Evolutionary conservation across 1,140 invertebrate genomes (phyloP).

Genomic region (Halictus rubicundus): DNA sequence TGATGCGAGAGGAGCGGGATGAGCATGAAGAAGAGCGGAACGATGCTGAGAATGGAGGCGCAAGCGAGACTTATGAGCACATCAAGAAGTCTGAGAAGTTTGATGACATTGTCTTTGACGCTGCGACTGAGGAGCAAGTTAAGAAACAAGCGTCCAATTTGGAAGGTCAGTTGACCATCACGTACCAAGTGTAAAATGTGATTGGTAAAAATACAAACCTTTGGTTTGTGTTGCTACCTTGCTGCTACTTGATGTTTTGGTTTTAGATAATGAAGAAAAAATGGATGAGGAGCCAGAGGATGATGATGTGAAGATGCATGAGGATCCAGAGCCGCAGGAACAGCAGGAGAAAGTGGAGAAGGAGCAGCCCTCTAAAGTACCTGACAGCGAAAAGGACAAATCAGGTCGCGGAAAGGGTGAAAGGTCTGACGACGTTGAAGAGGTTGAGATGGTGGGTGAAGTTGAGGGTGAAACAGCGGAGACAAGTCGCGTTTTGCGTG

Average conservation of each 20-base stretch:
- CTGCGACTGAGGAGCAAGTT: constrained; percentile 91
- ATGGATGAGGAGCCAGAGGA: constrained; percentile 72
- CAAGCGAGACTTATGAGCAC: constrained; percentile 91
- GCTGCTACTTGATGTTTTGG: no score
- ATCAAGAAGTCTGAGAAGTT: constrained; percentile 89
- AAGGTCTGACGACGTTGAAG: constrained; percentile 52
- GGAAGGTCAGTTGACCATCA: constrained; percentile 76
- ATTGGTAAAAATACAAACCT: no score
- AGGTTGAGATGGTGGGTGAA: constrained; percentile 80
- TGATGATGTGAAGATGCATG: constrained; percentile 80
- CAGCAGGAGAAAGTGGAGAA: constrained; percentile 68
- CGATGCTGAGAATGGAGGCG: constrained; percentile 77
- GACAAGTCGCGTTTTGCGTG: constrained; percentile 83
- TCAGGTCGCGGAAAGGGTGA: constrained; percentile 70
- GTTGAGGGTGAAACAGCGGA: constrained; percentile 66
- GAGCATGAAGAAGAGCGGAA: constrained; percentile 79
- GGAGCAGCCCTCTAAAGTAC: constrained; percentile 2
- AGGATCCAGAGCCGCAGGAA: constrained; percentile 80
- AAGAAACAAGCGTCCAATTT: constrained; percentile 85
- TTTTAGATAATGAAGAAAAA: constrained; percentile 21
- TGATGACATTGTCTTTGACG: constrained; percentile 84
- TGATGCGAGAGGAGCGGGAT: constrained; percentile 77
- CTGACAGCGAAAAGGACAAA: constrained; percentile 72
- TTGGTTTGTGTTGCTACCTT: no score
- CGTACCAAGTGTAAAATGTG: no score